Evolutionary conservation across 2,797 vertebrate genomes (phyloP).

Genomic region (Gorsachius magnificus): DNA sequence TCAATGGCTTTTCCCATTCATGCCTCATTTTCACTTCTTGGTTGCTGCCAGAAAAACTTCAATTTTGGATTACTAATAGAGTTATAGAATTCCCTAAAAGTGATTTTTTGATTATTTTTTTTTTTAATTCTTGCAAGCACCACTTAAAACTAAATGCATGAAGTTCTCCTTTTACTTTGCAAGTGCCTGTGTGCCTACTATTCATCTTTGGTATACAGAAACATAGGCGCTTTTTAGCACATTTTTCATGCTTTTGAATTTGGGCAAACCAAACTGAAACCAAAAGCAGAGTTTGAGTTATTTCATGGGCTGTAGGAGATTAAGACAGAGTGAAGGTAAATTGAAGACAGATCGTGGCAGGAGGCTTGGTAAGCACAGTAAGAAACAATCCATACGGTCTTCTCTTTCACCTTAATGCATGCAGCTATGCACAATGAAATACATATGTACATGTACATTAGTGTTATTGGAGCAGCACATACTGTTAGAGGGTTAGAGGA

Average conservation of each 20-base stretch:
- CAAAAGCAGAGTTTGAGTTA: neutral
- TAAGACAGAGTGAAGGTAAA: neutral
- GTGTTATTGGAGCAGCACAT: neutral
- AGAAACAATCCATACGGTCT: neutral
- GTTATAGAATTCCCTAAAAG: neutral
- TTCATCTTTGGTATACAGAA: neutral
- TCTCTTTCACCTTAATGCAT: neutral
- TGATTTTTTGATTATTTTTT: too few relatives aligned
- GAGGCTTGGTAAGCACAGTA: neutral
- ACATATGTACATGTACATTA: neutral
- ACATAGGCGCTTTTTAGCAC: neutral
- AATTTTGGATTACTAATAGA: neutral
- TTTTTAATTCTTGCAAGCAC: neutral
- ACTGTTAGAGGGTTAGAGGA: neutral
- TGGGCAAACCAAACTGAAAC: neutral
- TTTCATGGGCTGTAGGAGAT: rapidly evolving
- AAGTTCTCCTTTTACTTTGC: neutral
- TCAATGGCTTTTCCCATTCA: neutral
- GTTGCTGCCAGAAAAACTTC: neutral
- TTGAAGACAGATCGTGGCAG: neutral
- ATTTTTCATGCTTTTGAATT: neutral
- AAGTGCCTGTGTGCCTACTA: neutral
- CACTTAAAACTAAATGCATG: neutral
- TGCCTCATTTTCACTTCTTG: neutral
- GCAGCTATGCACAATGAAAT: neutral